Conservation (phyloP, 2,888 invertebrate genomes). For the Tetheella fluctuosa region DNA sequence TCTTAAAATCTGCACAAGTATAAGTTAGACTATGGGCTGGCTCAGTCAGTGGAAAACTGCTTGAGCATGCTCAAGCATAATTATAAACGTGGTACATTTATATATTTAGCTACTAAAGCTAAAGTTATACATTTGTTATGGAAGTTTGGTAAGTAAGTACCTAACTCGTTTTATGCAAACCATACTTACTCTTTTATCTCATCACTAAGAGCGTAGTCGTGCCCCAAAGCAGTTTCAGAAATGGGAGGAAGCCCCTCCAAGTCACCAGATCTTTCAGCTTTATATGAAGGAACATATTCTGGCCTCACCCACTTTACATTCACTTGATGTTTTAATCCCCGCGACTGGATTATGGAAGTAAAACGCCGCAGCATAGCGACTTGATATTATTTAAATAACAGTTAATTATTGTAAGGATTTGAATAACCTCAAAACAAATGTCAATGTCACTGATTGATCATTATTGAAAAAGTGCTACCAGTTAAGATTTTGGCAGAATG, state of each 20-base stretch:
- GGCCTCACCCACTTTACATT: slow-evolving; percentile 92
- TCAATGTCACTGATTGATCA: too few relatives aligned
- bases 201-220: slow-evolving; percentile 84
- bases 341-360: slow-evolving; percentile 66
- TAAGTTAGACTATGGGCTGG: too few relatives aligned
- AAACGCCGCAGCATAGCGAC: slow-evolving; percentile 64
- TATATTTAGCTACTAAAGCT: too few relatives aligned
- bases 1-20: too few relatives aligned
- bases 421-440: not conserved
- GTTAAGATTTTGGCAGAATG: too few relatives aligned
- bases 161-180: too few relatives aligned
- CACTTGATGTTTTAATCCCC: slow-evolving; percentile 87
- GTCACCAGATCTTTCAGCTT: slow-evolving; percentile 89
- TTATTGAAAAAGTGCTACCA: too few relatives aligned
- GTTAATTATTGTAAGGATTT: not conserved
- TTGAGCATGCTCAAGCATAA: too few relatives aligned
- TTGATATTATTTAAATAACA: slow-evolving; percentile 1
- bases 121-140: too few relatives aligned
- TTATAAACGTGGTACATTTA: too few relatives aligned
- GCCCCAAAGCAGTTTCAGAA: slow-evolving; percentile 76
- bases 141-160: too few relatives aligned
- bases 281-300: slow-evolving; percentile 85
- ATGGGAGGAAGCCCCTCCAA: slow-evolving; percentile 82
- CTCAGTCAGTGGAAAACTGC: too few relatives aligned
- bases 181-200: slow-evolving; percentile 88